Base-by-base conservation (phyloP, 2,888 invertebrate genomes). In the Odontocolon sp. region DNA sequence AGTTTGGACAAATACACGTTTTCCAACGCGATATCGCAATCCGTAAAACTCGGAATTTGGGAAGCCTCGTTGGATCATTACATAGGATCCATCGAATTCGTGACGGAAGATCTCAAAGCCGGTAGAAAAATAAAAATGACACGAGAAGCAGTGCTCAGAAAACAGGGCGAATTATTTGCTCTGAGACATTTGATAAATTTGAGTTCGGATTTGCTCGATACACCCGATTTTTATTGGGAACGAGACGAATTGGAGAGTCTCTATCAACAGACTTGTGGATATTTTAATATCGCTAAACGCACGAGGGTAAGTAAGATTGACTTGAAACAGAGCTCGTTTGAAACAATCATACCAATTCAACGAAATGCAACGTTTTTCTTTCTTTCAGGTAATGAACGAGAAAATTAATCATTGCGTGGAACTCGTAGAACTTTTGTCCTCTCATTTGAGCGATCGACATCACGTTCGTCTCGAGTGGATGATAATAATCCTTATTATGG, bases 141-240 rank as follows among this genome's bases (percentile, higher is more conserved):
- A 0, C 93, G 94, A 84, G 92, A 93, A 71, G 94, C 96, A 89
- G 94, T 96, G 3, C 90, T 96, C 33, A 92, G 93, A 31, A 96
- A 95, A 88, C 95, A 95, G 57, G 98, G 98, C 0, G 96, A 98
- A 92, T 89, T 98, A 16, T 97, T 97, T 88, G 95, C 96, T 0
- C 91, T 98, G 28, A 93, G 98, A 2, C 98, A 98, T 91, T 93
- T 95, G 16, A 95, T 99, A 64, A 99, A 98, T 91, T 92, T 99
- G 80, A 97, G 97, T 82, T 98, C 98, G 0, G 98, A 99, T 90
- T 92, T 99, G 45, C 91, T 99, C 80, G 98, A 98, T 90, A 97
- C 97, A 0, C 98, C 99, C 0, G 99, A 99, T 91, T 98, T 98
- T 91, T 99, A 99, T 91, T 99, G 99, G 99, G 99, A 99, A 86